Evolutionary conservation across 2,113 vertebrate genomes (phyloP).

Genomic region (Hyla sarda): DNA sequence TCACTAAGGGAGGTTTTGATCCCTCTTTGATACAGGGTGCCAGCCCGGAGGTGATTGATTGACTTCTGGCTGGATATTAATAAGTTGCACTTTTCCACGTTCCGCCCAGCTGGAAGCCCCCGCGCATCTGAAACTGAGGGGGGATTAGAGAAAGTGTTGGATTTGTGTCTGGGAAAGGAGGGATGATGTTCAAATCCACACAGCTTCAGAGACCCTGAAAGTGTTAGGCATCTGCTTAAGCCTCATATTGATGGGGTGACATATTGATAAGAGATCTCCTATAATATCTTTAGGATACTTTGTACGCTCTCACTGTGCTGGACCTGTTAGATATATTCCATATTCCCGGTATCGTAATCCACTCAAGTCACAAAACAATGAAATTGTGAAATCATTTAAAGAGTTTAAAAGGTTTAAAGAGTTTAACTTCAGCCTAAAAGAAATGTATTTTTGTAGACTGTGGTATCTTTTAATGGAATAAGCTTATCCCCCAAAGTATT

Average conservation of each 20-base stretch:
- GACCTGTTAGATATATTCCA: constrained; percentile 34
- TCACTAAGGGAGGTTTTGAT: constrained; percentile 74
- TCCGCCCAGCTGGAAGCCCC: constrained; percentile 67
- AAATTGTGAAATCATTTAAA: constrained; percentile 4
- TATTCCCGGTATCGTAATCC: neutral
- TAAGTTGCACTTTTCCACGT: constrained; percentile 65
- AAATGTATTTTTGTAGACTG: neutral
- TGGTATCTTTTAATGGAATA: constrained; percentile 14
- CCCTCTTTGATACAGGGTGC: constrained; percentile 72
- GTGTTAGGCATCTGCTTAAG: constrained; percentile 55
- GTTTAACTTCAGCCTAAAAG: neutral
- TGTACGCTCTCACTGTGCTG: constrained; percentile 42
- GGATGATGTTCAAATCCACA: constrained; percentile 31
- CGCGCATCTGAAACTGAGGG: constrained; percentile 57
- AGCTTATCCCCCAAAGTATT: neutral
- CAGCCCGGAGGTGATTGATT: constrained; percentile 71
- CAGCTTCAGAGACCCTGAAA: constrained; percentile 1
- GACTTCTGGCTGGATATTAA: constrained; percentile 66
- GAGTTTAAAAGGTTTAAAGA: constrained; percentile 21
- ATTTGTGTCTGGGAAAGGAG: constrained; percentile 49
- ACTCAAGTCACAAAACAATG: constrained; percentile 18
- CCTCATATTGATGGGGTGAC: constrained; percentile 48
- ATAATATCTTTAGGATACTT: constrained; percentile 53
- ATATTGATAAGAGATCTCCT: constrained; percentile 54
- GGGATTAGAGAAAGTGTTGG: constrained; percentile 46